Percentiles rank a stretch among this genome's conserved stretches.
These are phyloP conservation scores for Loris lydekkerianus DNA, from an alignment of 2,797 vertebrate genomes.

Conservation along the genomic window DNA sequence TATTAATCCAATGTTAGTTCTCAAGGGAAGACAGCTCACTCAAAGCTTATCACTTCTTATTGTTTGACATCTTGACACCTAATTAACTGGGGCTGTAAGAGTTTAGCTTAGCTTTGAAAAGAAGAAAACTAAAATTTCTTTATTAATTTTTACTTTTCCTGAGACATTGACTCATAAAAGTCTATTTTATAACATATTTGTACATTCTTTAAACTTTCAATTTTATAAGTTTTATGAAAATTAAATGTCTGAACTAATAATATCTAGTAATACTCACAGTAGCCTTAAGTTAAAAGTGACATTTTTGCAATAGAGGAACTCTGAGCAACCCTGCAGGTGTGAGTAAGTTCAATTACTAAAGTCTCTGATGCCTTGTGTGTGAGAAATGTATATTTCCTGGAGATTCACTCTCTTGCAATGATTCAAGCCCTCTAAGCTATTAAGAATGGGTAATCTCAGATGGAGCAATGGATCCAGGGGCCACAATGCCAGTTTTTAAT, in stretches of 20 bases:
- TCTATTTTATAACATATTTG: background rate
- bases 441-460: constrained; percentile 28
- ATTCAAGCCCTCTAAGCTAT: background rate
- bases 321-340: background rate
- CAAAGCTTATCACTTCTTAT: constrained; percentile 17
- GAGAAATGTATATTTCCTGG: constrained; percentile 30
- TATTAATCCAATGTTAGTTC: constrained; percentile 59
- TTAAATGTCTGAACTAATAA: background rate
- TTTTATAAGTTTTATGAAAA: constrained; percentile 17
- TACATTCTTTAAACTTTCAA: background rate
- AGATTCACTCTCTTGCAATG: constrained; percentile 25
- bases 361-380: background rate
- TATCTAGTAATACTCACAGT: background rate
- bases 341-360: constrained; percentile 53
- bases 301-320: background rate
- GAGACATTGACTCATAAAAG: background rate
- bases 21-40: constrained; percentile 41
- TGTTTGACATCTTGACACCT: constrained; percentile 63
- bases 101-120: constrained; percentile 36
- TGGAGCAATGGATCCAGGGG: background rate
- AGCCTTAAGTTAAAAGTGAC: constrained; percentile 45
- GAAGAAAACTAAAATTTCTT: background rate
- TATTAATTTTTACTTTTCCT: background rate
- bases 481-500: constrained; percentile 27
- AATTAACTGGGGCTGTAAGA: constrained; percentile 53